These are phyloP conservation scores for Ceyx melanurus DNA, from an alignment of 2,113 vertebrate genomes.

Conservation along the genomic window DNA sequence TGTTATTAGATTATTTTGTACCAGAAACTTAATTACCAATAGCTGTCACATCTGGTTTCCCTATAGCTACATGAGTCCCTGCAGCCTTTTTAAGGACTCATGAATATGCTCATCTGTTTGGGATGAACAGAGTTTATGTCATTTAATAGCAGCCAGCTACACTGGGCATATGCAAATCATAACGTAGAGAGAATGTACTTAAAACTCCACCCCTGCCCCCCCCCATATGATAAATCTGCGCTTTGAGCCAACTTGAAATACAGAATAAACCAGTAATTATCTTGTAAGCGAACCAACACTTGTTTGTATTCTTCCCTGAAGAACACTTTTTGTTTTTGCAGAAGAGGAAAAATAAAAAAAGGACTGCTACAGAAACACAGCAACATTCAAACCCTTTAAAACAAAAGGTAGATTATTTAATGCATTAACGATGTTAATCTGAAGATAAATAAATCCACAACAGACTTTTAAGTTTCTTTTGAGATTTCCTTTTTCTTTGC, in stretches of 20 bases:
- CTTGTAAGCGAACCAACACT: conserved; percentile 23
- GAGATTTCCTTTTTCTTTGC: conserved; percentile 74
- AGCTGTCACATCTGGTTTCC: neutral
- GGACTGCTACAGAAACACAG: conserved; percentile 72
- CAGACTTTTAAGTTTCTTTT: conserved; percentile 77
- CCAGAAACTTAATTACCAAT: neutral
- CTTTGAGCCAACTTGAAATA: conserved; percentile 50
- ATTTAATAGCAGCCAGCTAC: conserved; percentile 14
- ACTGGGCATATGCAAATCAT: neutral
- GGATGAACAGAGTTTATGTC: neutral
- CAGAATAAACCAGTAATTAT: conserved; percentile 45
- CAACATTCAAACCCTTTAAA: conserved; percentile 76
- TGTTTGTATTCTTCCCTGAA: conserved; percentile 51
- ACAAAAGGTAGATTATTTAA: conserved; percentile 82
- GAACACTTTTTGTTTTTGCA: conserved; percentile 24
- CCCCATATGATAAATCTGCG: neutral
- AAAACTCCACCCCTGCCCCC: neutral
- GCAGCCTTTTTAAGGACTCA: neutral
- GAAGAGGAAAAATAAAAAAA: neutral
- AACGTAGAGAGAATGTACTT: neutral
- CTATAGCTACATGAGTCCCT: neutral
- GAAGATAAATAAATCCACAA: conserved; percentile 84
- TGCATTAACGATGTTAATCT: conserved; percentile 78
- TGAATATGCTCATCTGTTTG: neutral
- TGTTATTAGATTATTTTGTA: conserved; percentile 4